These are phyloP conservation scores for Phanerotoma sp. DNA, from an alignment of 2,888 invertebrate genomes.

Conservation along the genomic window DNA sequence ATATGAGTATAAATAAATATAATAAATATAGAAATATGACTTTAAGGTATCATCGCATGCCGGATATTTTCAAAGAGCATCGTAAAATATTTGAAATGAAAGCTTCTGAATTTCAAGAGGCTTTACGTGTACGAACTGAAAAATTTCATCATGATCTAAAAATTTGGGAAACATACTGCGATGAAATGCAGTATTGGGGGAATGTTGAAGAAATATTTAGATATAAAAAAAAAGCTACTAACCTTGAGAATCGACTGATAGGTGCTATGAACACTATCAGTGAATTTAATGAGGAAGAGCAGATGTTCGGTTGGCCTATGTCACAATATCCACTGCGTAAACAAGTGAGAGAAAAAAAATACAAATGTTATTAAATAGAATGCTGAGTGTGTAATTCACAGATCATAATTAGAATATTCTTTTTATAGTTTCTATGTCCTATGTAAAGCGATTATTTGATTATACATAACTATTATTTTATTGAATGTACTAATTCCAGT, in stretches of 20 bases:
- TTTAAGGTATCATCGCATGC: constrained; percentile 70
- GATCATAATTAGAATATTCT: too few relatives aligned
- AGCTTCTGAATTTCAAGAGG: constrained; percentile 82
- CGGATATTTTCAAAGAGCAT: constrained; percentile 80
- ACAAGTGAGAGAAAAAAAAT: constrained; percentile 52
- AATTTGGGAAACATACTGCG: constrained; percentile 74
- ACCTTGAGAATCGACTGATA: constrained; percentile 69
- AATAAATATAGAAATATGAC: not conserved
- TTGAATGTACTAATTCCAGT: too few relatives aligned
- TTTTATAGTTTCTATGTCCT: too few relatives aligned
- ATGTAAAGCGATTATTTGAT: too few relatives aligned
- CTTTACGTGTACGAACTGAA: constrained; percentile 74
- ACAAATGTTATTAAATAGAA: too few relatives aligned
- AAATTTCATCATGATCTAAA: constrained; percentile 83
- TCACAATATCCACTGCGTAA: constrained; percentile 88
- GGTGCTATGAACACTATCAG: constrained; percentile 79
- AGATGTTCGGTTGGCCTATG: constrained; percentile 81
- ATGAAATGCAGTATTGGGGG: constrained; percentile 86
- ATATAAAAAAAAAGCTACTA: constrained; percentile 80
- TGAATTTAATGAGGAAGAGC: constrained; percentile 89
- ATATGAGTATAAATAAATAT: not conserved
- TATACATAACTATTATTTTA: too few relatives aligned
- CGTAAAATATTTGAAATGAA: constrained; percentile 78
- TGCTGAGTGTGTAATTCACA: too few relatives aligned
- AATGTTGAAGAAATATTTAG: constrained; percentile 79